Evolutionary conservation across 92 coral and sea anemone species (phyloP), one percentile per base, ranked within the genome.

Genomic region (Metridium senile): DNA sequence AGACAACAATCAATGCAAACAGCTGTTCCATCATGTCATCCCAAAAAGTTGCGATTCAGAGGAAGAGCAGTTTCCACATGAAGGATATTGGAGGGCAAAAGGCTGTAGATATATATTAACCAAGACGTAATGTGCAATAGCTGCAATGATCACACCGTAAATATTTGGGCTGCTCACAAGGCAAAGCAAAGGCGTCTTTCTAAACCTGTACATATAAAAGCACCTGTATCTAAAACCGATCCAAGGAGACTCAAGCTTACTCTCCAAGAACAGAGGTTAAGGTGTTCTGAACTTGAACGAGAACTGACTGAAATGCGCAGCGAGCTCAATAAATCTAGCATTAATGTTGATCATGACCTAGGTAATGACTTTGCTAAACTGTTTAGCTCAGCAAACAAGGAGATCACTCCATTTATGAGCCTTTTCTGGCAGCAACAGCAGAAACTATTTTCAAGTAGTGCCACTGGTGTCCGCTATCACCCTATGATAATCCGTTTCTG

Each of bases 351-450:
- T 56, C 78, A 68, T 47, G 57, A 69, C 20, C 67, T 78, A 22
- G 49, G 83, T 28, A 68, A 68, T 47, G 83, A 78, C 58, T 29
- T 78, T 9, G 64, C 86, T 19, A 63, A 72, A 0, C 33, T 66
- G 26, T 63, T 82, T 71, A 53, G 9, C 26, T 74, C 29, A 74
- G 56, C 52, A 72, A 80, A 68, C 25, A 85, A 30, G 66, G 74
- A 31, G 54, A 70, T 46, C 31, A 85, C 64, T 2, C 74, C 58
- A 18, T 54, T 76, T 32, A 49, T 76, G 80, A 43, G 69, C 9
- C 70, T 80, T 27, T 85, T 85, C 58, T 85, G 85, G 89, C 79
- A 85, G 71, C 72, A 88, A 17, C 89, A 88, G 56, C 84, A 28
- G 71, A 80, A 81, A n/a, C 21, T 85, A 65, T 77, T 89, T 19